Base-by-base conservation (phyloP, 2,888 invertebrate genomes). In the Thymelicus sylvestris region DNA sequence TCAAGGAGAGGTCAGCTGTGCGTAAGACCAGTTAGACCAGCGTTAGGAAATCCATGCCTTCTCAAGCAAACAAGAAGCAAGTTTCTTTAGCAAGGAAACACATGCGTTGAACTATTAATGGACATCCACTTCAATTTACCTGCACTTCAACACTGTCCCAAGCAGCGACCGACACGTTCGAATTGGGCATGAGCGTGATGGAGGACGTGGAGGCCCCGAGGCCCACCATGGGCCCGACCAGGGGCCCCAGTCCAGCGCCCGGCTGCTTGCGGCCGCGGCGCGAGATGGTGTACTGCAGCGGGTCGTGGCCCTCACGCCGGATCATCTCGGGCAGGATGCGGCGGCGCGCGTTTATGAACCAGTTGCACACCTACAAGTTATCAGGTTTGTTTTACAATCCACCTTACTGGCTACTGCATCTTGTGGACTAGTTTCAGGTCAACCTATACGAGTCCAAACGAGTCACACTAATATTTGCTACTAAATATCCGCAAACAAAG, bases 321-420 rank as follows among this genome's bases (percentile, higher is more conserved):
- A 98, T 98, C 96, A 98, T 98, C 90, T 98, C 98, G 0, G 98
- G 98, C 76, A 98, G 90, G 86, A 98, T 98, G 79, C 98, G 95
- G 38, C 98, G 95, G 0, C 98, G 96, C 0, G 98, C 98, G 90
- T 98, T 98, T 77, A 98, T 98, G 87, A 98, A 98, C 98, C 98
- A 98, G 91, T 98, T 98, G 94, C 98, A 98, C 64, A 98, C 95
- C 95, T 95, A 75, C 41, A 41, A 41, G 41, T 41, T 41, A 41
- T 8, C 31, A 41, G 6, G 41, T 41, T 41, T 41, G 7, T 41
- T 41, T 8, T 41, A 6, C 1, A 7, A 8, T 31, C 31, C 31
- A 5, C 31, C 31, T 31, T 31, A 3, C 3, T 31, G 31, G 31
- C 19, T 19, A 19, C 19, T 19, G 19, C 19, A 19, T 19, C 19